Conservation (phyloP, 2,888 invertebrate species). For the Smittia aterrima region DNA sequence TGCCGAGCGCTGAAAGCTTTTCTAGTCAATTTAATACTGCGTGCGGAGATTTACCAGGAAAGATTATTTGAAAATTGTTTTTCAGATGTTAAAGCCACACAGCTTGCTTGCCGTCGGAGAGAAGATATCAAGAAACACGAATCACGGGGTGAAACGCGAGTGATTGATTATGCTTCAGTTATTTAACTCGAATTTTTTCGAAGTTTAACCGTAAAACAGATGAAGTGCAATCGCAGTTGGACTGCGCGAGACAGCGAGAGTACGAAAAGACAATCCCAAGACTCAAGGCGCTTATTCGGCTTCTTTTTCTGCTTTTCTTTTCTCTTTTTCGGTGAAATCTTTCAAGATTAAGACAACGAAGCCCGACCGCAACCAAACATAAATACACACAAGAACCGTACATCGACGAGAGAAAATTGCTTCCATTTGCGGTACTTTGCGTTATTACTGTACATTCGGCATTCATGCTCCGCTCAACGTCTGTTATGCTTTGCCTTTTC, state of each 20-base stretch:
- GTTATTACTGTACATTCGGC: conserved; percentile 39
- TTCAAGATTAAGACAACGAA: conserved; percentile 1
- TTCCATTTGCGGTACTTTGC: conserved; percentile 37
- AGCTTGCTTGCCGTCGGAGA: not conserved
- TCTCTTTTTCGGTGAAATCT: conserved; percentile 13
- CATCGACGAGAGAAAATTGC: conserved; percentile 25
- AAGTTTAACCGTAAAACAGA: not conserved
- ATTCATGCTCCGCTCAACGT: conserved; percentile 23
- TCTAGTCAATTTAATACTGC: too few species aligned
- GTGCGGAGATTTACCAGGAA: not conserved
- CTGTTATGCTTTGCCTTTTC: conserved; percentile 4
- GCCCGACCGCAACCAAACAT: not conserved
- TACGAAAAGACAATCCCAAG: not conserved
- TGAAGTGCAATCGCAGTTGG: not conserved
- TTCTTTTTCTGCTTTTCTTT: not conserved
- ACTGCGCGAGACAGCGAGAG: not conserved
- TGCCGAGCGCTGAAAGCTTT: too few species aligned
- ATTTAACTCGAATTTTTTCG: not conserved
- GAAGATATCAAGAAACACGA: not conserved
- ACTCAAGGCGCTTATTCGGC: not conserved
- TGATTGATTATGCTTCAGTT: conserved; percentile 11
- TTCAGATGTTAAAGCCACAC: not conserved
- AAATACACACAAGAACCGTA: not conserved
- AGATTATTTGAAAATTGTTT: not conserved
- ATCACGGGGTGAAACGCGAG: not conserved